These are phyloP conservation scores for Eutolmus rufibarbis DNA, from an alignment of 2,888 invertebrate species.

Conservation along the genomic window DNA sequence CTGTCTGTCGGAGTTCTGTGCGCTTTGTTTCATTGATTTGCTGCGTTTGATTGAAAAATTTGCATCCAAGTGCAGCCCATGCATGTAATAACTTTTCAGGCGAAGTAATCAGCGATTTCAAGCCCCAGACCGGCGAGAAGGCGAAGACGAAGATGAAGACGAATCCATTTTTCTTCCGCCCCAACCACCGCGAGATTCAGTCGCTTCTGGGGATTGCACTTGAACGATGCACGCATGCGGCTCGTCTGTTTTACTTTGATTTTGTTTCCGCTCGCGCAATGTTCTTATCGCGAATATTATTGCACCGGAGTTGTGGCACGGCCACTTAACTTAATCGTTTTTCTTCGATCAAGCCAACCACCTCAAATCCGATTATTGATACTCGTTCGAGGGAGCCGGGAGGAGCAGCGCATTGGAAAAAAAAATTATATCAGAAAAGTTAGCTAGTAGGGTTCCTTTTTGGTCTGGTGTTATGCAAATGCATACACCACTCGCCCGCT, in stretches of 20 bases:
- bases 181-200: not conserved
- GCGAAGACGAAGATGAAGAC: not conserved
- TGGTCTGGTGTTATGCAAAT: not conserved
- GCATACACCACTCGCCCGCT: not conserved
- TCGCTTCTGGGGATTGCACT: constrained; percentile 26
- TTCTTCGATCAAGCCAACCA: constrained; percentile 8
- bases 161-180: not conserved
- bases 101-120: not conserved
- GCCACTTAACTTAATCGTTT: constrained; percentile 26
- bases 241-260: not conserved
- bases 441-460: not conserved
- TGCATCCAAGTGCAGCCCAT: constrained; percentile 3
- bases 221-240: not conserved
- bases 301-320: not conserved
- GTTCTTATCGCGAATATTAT: constrained; percentile 1
- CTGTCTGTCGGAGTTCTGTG: not conserved
- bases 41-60: constrained; percentile 36
- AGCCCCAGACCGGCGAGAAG: not conserved
- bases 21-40: constrained; percentile 15
- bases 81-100: not conserved
- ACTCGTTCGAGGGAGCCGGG: not conserved
- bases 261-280: not conserved
- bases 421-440: not conserved
- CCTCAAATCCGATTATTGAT: not conserved
- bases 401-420: not conserved